phyloP scores from a whole-genome alignment of 2,797 vertebrate genomes.

The Anabacerthia variegaticeps region DNA sequence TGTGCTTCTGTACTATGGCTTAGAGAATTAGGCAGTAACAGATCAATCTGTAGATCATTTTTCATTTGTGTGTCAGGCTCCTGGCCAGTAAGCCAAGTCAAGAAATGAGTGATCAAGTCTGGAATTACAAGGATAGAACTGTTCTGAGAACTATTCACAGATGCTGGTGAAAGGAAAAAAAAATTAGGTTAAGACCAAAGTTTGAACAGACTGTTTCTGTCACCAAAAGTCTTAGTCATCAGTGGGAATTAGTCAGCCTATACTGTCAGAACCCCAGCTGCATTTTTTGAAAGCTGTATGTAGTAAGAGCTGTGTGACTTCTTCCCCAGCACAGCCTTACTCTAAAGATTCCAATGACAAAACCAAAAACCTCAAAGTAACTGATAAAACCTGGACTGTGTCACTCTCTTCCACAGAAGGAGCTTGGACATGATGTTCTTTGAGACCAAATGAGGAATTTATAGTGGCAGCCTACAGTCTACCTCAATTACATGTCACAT shows the following conservation, averaged over 20 bases:
- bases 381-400: not conserved
- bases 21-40: not conserved
- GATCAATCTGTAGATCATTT: not conserved
- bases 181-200: not conserved
- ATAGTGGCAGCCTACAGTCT: not conserved
- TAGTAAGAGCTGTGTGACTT: not conserved
- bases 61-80: not conserved
- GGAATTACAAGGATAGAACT: constrained; percentile 11
- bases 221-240: not conserved
- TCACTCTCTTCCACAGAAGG: not conserved
- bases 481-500: not conserved
- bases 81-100: not conserved
- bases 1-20: not conserved
- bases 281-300: not conserved
- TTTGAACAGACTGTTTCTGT: constrained; percentile 20
- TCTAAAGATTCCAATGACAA: not conserved
- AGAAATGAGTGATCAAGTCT: not conserved
- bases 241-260: not conserved
- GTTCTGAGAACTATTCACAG: constrained; percentile 3
- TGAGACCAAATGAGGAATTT: not conserved
- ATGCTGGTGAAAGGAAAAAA: not conserved
- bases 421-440: not conserved
- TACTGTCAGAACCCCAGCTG: not conserved
- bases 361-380: not conserved
- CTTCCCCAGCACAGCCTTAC: not conserved